Percentiles rank a stretch among this genome's conserved stretches.
phyloP scores from a whole-genome alignment of 2,797 vertebrate genomes.

The Vipera ursinii region DNA sequence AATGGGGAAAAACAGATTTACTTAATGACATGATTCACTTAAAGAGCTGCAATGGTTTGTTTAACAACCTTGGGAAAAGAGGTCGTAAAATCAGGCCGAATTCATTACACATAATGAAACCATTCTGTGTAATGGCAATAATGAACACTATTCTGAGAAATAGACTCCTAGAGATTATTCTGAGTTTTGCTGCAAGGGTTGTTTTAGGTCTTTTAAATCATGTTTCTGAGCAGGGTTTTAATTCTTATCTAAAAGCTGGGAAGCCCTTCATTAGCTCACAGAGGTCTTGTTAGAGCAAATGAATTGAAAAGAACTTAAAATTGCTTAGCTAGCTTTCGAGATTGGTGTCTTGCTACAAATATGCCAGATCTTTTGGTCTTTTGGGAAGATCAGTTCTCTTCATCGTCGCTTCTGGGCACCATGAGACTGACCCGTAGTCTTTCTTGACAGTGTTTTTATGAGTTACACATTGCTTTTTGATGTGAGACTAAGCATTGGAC shows the following conservation, averaged over 20 bases:
- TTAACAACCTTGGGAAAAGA: not conserved
- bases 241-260: not conserved
- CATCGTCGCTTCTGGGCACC: not conserved
- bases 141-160: not conserved
- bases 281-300: not conserved
- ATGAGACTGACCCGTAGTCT: not conserved
- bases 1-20: not conserved
- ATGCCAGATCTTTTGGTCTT: not conserved
- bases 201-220: not conserved
- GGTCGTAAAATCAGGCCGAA: not conserved
- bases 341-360: not conserved
- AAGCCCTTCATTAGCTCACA: not conserved
- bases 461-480: not conserved
- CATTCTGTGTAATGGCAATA: not conserved
- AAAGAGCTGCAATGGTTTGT: not conserved
- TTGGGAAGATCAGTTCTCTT: not conserved
- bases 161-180: not conserved
- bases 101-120: not conserved
- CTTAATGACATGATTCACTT: not conserved
- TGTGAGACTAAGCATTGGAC: not conserved
- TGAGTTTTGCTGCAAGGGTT: not conserved
- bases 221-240: not conserved
- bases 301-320: not conserved
- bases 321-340: not conserved
- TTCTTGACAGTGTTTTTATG: not conserved